Evolutionary conservation across 2,888 invertebrate species (phyloP).

Genomic region (Polylopha cassiicola): DNA sequence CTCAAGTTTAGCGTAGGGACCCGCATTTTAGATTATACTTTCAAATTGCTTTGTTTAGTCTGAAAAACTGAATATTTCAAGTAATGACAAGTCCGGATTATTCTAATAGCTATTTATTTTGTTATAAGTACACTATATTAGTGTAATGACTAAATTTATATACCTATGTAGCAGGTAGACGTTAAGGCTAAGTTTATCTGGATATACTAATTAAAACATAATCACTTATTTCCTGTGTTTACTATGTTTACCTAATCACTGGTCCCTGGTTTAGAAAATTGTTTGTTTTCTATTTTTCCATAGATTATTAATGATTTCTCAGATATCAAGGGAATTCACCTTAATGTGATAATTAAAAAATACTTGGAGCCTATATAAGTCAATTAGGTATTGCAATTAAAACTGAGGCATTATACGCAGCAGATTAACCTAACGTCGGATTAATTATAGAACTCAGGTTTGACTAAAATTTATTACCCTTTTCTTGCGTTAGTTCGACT

Average conservation of each 20-base stretch:
- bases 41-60: conserved; percentile 14
- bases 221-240: conserved; percentile 32
- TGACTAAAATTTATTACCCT: too few species aligned
- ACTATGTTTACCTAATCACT: not conserved
- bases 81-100: conserved; percentile 8
- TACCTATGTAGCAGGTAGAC: conserved; percentile 34
- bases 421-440: too few species aligned
- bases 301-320: too few species aligned
- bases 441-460: too few species aligned
- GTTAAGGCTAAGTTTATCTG: conserved; percentile 46
- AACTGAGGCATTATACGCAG: too few species aligned
- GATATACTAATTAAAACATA: conserved; percentile 53
- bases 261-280: not conserved
- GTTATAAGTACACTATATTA: conserved; percentile 67
- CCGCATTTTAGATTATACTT: conserved; percentile 27
- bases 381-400: too few species aligned
- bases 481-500: too few species aligned
- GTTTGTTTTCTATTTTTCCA: too few species aligned
- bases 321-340: too few species aligned
- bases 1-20: conserved; percentile 55
- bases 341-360: too few species aligned
- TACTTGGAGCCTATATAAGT: too few species aligned
- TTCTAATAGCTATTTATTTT: conserved; percentile 41
- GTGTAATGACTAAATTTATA: conserved; percentile 58
- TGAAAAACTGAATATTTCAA: conserved; percentile 16